Conservation (phyloP, 2,888 invertebrate genomes). For the Latrodectus elegans region DNA sequence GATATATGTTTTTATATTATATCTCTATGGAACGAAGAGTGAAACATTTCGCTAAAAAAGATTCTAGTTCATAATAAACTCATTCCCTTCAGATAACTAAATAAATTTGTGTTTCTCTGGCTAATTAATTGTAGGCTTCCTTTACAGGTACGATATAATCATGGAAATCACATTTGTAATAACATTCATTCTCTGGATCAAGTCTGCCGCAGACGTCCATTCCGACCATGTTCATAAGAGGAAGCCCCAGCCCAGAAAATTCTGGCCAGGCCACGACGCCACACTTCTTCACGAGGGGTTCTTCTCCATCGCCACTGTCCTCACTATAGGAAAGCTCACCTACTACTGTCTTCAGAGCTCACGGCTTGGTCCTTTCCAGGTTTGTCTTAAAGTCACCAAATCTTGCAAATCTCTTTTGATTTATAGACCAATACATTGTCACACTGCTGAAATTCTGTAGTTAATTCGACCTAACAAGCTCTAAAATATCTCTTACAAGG, state of each 20-base stretch:
- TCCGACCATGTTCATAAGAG: conserved; percentile 8
- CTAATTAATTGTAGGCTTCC: not conserved
- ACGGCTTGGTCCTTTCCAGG: conserved; percentile 80
- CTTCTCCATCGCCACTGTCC: conserved; percentile 81
- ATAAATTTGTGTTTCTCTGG: too few relatives aligned
- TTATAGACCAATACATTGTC: too few relatives aligned
- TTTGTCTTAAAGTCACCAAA: conserved; percentile 7
- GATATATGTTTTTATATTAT: too few relatives aligned
- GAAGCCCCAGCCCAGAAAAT: conserved; percentile 78
- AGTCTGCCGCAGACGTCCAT: not conserved
- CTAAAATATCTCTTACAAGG: too few relatives aligned
- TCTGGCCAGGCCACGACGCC: conserved; percentile 81
- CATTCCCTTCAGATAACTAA: too few relatives aligned
- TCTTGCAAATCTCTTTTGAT: too few relatives aligned
- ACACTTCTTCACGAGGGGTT: conserved; percentile 81
- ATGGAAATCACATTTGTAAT: conserved; percentile 84
- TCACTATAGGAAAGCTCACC: conserved; percentile 81
- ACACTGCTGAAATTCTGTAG: not conserved
- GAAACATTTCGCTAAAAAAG: too few relatives aligned
- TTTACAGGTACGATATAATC: conserved; percentile 77
- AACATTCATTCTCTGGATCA: conserved; percentile 82
- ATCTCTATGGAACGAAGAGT: too few relatives aligned
- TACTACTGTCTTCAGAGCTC: conserved; percentile 81
- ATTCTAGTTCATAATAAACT: too few relatives aligned
- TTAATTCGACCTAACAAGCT: not conserved